Evolutionary conservation across 1,140 invertebrate genomes (phyloP).

Genomic region (Caenorhabditis inopinata): DNA sequence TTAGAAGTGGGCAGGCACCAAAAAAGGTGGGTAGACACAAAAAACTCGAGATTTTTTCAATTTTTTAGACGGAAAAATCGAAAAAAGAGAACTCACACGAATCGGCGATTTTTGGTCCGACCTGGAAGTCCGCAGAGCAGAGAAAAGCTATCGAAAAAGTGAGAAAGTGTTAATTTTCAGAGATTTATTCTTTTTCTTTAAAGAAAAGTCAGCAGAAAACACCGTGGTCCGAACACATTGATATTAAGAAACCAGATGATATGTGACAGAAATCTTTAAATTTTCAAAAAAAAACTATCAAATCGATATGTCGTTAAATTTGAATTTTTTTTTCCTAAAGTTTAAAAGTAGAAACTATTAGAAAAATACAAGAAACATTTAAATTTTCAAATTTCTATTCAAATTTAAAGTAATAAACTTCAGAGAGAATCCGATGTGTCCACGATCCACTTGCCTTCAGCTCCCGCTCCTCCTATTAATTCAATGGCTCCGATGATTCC

Average conservation of each 20-base stretch:
- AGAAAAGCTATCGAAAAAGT: conserved; percentile 6
- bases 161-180: neutral
- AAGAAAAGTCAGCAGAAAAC: neutral
- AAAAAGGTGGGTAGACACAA: too few relatives aligned
- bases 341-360: too few relatives aligned
- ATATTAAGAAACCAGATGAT: too few relatives aligned
- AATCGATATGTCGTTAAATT: too few relatives aligned
- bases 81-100: conserved; percentile 7
- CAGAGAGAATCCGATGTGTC: conserved; percentile 12
- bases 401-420: too few relatives aligned
- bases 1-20: neutral
- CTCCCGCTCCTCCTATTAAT: neutral
- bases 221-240: too few relatives aligned
- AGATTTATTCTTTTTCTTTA: neutral
- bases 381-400: too few relatives aligned
- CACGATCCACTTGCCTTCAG: neutral
- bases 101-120: neutral
- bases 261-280: too few relatives aligned
- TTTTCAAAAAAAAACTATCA: too few relatives aligned
- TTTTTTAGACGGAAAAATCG: neutral
- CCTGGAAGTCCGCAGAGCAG: neutral
- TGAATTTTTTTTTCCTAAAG: too few relatives aligned
- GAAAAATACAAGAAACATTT: too few relatives aligned
- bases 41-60: neutral
- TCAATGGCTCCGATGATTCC: conserved; percentile 17